Percentiles rank a stretch among this genome's conserved stretches.
Conservation (phyloP, 1,140 invertebrate genomes). For the Mamestra configurata region DNA sequence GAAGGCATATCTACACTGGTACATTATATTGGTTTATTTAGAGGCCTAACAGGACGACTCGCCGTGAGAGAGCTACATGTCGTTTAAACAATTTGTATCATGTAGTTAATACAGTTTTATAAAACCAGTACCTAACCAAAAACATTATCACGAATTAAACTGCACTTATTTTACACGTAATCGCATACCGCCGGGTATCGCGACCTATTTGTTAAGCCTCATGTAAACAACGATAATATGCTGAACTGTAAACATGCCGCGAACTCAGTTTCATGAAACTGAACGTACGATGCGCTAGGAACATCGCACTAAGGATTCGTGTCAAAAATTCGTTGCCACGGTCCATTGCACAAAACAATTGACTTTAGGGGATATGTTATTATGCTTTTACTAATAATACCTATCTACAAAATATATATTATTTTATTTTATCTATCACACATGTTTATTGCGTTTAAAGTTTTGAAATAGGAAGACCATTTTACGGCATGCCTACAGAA, state of each 20-base stretch:
- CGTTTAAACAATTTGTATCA: not conserved
- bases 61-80: constrained; percentile 7
- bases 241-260: constrained; percentile 50
- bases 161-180: constrained; percentile 17
- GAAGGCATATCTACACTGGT: constrained; percentile 56
- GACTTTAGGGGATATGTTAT: not conserved
- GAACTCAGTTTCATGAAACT: constrained; percentile 10
- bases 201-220: constrained; percentile 47
- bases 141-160: constrained; percentile 20
- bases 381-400: constrained; percentile 17
- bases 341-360: constrained; percentile 9
- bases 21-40: constrained; percentile 55
- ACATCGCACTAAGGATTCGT: not conserved
- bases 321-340: not conserved
- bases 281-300: constrained; percentile 1
- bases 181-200: constrained; percentile 10
- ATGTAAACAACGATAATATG: constrained; percentile 49
- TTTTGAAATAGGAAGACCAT: constrained; percentile 10
- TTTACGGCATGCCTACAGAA: constrained; percentile 26
- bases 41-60: constrained; percentile 28
- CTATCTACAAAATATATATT: not conserved
- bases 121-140: not conserved
- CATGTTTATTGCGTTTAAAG: constrained; percentile 15
- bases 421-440: constrained; percentile 8
- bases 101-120: not conserved